Evolutionary conservation across 2,888 invertebrate genomes (phyloP).

Genomic region (Phaedon cochleariae): DNA sequence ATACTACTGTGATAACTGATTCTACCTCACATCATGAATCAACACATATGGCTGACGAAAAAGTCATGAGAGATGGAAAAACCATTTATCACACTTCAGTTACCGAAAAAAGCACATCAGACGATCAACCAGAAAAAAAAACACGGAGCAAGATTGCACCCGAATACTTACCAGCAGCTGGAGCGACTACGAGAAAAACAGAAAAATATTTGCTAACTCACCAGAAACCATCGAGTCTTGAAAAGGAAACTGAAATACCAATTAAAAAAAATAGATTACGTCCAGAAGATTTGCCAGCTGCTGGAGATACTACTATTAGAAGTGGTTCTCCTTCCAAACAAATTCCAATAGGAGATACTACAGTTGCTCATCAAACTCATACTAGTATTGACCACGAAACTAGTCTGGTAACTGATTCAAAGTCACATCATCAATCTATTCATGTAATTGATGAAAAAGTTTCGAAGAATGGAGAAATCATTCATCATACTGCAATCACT

Average conservation of each 20-base stretch:
- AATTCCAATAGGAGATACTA: neutral
- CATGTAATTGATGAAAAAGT: neutral
- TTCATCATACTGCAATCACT: neutral
- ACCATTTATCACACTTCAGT: neutral
- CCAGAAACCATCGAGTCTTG: neutral
- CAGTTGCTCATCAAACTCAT: neutral
- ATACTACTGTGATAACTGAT: constrained; percentile 23
- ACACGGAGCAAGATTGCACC: constrained; percentile 1
- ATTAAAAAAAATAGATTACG: constrained; percentile 61
- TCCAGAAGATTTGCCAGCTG: constrained; percentile 56
- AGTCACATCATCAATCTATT: neutral
- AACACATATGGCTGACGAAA: constrained; percentile 25
- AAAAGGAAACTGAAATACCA: constrained; percentile 30
- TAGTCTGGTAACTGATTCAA: constrained; percentile 3
- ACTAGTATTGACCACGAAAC: neutral
- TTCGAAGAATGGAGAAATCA: neutral
- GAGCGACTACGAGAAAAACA: constrained; percentile 8
- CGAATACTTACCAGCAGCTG: constrained; percentile 30
- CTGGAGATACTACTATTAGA: constrained; percentile 4
- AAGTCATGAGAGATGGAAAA: constrained; percentile 9
- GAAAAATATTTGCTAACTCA: constrained; percentile 16
- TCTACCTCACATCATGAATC: constrained; percentile 29
- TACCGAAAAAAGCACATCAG: neutral
- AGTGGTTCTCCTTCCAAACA: neutral
- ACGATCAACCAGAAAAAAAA: constrained; percentile 6